Evolutionary conservation across 2,113 vertebrate species (phyloP), one percentile per base, ranked within the genome.

Genomic region (Mustela nigripes): DNA sequence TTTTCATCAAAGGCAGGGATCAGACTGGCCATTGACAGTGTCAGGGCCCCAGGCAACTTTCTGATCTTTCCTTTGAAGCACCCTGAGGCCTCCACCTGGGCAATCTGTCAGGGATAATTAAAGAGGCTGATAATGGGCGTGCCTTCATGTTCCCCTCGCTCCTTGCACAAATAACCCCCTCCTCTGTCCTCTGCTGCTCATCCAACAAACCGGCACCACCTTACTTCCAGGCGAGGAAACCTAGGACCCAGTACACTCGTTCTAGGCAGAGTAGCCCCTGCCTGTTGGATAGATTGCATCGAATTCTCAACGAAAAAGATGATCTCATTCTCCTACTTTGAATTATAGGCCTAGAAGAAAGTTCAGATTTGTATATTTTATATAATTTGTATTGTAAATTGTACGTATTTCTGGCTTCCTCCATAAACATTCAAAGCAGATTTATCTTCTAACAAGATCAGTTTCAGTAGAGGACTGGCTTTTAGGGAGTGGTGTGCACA

Each of bases 1-100:
- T 76, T 96, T 86, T 96, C 56, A 86, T 96, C 92, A 86, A 92
- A 92, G 85, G 79, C 39, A 80, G 65, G 26, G 28, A 67, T 86
- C 11, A 6, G 83, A 56, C 76, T 48, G 31, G 36, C 33, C 67
- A 18, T 3, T 19, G 74, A 60, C 26, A 36, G n/a, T 22, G 26
- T 36, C 67, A 33, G 53, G n/a, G 91, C 58, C 36, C 11, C 53
- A 22, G 89, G 62, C 33, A 83, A 60, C 26, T 56, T 92, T 65
- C 15, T 56, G 73, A 94, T 84, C 81, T 96, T 92, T 79, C 22
- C 65, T 95, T 83, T 94, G 86, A 94, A 74, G 60, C 2, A 0
- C 28, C 19, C 28, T 14, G 76, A 69, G 26, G 31, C 11, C 15
- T 53, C 83, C 45, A 58, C 79, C 65, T 76, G 81, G 36, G 39